These are phyloP conservation scores for Coregonus suidteri DNA, from an alignment of 2,797 vertebrate species.

Conservation along the genomic window DNA sequence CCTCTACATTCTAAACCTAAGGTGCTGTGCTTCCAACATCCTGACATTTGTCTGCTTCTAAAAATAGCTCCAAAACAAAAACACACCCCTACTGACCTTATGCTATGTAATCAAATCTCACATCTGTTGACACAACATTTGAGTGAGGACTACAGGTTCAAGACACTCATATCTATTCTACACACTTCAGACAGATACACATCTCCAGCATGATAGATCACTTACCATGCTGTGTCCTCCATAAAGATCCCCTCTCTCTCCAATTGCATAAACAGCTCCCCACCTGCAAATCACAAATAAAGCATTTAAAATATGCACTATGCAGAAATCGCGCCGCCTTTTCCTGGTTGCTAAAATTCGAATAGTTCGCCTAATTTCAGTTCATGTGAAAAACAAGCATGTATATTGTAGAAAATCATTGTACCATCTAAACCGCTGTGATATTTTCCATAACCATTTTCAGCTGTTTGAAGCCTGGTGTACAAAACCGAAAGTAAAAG, in stretches of 20 bases:
- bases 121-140: conserved; percentile 47
- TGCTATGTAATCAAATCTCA: conserved; percentile 33
- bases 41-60: conserved; percentile 14
- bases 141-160: conserved; percentile 15
- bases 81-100: conserved; percentile 22
- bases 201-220: neutral
- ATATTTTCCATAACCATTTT: no score
- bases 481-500: no score
- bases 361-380: no score
- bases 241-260: conserved; percentile 91
- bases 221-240: conserved; percentile 89
- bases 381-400: no score
- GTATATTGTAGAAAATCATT: no score
- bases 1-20: neutral
- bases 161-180: neutral
- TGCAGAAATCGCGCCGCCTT: neutral
- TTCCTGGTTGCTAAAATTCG: no score
- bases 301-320: neutral
- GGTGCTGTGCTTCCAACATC: conserved; percentile 3
- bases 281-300: conserved; percentile 68
- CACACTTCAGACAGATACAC: neutral
- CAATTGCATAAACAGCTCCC: conserved; percentile 91
- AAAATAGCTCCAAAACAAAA: neutral
- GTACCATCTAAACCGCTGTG: no score
- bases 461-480: no score